Base-by-base conservation (phyloP, 2,113 vertebrate species). In the Oreochromis spilurus region DNA sequence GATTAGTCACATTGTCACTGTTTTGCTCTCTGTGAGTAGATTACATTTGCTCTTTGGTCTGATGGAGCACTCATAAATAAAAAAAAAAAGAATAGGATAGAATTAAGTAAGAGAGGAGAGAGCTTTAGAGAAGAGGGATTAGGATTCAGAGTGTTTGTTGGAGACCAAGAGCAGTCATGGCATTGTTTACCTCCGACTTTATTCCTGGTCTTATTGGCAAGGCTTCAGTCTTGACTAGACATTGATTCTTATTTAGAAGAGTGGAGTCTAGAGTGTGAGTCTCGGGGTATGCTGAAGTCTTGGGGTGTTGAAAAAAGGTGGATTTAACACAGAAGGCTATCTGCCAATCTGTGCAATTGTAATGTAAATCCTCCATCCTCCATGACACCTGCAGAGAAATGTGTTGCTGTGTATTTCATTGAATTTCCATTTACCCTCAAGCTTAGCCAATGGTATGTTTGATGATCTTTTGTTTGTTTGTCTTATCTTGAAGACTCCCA, bases 171-270 rank as follows among this genome's bases (percentile, higher is more conserved):
- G 79, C 78, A 82, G 90, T 65, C 12, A 21, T 60, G 81, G 78
- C 82, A 87, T 91, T 93, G 90, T 93, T 94, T 93, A 94, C 93
- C 86, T 92, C 81, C 57, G 82, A 83, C 82, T 93, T 92, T 82
- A 87, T 84, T 87, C 67, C 82, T 62, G 60, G 87, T 60, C 79
- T 87, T 86, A 91, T 84, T 91, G 85, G 87, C 89, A 79, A 85
- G 54, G 81, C 89, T 84, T 88, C 77, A 70, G 83, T 87, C 85
- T 92, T 92, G 90, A 94, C 88, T 84, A 87, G 82, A 31, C 89
- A 90, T 90, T 85, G 90, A 94, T 94, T 93, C 86, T 83, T 81
- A 80, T 93, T 91, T 92, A 85, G 82, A 85, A 84, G 29, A 72
- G 81, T 40, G 84, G 34, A 67, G 82, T 55, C 29, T 82, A 2